Base-by-base conservation (phyloP, 2,888 invertebrate genomes). In the Syritta pipiens region DNA sequence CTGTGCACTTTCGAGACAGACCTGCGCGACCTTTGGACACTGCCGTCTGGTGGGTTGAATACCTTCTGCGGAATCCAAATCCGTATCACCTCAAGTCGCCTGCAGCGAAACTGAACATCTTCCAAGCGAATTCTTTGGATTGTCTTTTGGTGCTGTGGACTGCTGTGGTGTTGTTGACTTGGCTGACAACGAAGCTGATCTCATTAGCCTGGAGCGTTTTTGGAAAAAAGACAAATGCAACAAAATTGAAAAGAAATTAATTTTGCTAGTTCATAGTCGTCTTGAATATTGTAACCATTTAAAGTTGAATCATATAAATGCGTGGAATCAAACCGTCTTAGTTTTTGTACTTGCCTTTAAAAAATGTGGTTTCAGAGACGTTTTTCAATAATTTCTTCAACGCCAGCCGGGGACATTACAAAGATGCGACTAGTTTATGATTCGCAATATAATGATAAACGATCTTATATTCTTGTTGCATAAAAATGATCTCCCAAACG, bases 11-110 rank as follows among this genome's bases (percentile, higher is more conserved):
- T 85, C 86, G 85, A 37, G 91, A 91, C 83, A 89, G 91, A 0
- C 90, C 90, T 0, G 84, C 90, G 81, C 85, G 89, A 0, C 91
- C 92, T 0, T 87, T 91, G n/a, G 90, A 90, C 10, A 91, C 91
- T 10, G 89, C 93, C 2, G 87, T 91, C 1, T 90, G 91, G 86
- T 93, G 92, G 92, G 89, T 91, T n/a, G 92, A 93, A 83, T 90
- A 92, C 82, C 90, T 92, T 0, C 89, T 90, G 0, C 86, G 89
- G 4, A 90, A 91, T 12, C 86, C 87, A 4, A 91, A 91, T 0
- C 91, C 91, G 0, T 87, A 86, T 3, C 90, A 92, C 85, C 86
- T 90, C 4, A 60, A 63, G 49, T 86, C 91, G 6, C 88, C 89
- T 9, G 89, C 51, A 86, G 79, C 88, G 4, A 87, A 88, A 30